A percentile compares a stretch with the other conserved stretches of the same genome.
Evolutionary conservation across 2,888 invertebrate genomes (phyloP).

Genomic region (Clunio marinus): DNA sequence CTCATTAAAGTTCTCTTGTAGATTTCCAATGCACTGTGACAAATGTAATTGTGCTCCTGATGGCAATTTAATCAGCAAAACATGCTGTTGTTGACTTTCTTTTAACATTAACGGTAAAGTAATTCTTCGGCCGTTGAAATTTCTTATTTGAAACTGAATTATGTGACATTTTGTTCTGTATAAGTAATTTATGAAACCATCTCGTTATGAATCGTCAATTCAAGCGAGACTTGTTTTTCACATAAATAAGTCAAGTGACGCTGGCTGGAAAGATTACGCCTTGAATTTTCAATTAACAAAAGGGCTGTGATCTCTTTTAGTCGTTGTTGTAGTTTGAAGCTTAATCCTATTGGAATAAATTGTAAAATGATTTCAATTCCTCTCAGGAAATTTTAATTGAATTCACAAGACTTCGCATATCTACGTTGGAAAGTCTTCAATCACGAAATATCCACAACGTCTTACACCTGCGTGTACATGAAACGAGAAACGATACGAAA

Average conservation of each 20-base stretch:
- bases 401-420: not conserved
- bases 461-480: not conserved
- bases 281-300: not conserved
- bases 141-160: not conserved
- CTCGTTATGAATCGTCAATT: not conserved
- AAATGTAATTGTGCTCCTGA: no score
- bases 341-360: not conserved
- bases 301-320: conserved; percentile 2
- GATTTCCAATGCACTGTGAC: no score
- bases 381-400: not conserved
- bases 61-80: not conserved
- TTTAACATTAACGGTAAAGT: not conserved
- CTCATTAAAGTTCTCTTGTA: no score
- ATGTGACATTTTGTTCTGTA: not conserved
- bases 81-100: no score
- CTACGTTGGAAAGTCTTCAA: not conserved
- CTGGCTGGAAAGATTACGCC: not conserved
- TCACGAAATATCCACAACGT: not conserved
- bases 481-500: not conserved
- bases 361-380: not conserved
- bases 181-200: not conserved
- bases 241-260: no score
- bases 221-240: not conserved
- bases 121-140: not conserved
- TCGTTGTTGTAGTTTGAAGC: no score